Percentiles rank a stretch among this genome's conserved stretches.
Conservation (phyloP, 2,888 invertebrate genomes). For the Sminthurides aquaticus region DNA sequence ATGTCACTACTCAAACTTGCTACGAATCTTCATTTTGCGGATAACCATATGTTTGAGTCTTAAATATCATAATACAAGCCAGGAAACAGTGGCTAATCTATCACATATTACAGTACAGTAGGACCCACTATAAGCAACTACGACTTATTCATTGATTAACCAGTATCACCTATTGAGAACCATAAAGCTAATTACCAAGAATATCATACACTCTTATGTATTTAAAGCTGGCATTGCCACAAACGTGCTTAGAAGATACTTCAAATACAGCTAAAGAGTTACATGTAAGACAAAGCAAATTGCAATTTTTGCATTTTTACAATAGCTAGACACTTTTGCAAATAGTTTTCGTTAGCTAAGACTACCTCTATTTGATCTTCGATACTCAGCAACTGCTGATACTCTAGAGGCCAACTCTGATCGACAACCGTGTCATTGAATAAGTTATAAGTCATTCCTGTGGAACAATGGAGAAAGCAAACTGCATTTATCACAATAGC, state of each 20-base stretch:
- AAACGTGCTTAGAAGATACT: too few relatives aligned
- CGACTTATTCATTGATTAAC: too few relatives aligned
- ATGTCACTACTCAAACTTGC: too few relatives aligned
- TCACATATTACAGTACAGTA: too few relatives aligned
- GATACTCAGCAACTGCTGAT: constrained; percentile 8
- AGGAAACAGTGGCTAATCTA: not conserved
- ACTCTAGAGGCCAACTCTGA: constrained; percentile 11
- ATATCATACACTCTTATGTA: too few relatives aligned
- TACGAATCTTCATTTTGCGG: too few relatives aligned
- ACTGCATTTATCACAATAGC: not conserved
- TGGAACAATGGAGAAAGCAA: not conserved
- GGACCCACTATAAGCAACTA: too few relatives aligned
- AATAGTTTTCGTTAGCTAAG: constrained; percentile 14
- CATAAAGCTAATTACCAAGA: too few relatives aligned
- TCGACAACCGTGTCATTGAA: not conserved
- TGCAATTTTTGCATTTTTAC: constrained; percentile 4
- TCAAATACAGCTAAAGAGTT: too few relatives aligned
- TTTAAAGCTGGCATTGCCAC: too few relatives aligned
- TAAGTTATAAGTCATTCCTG: not conserved
- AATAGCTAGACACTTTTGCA: constrained; percentile 6
- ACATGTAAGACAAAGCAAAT: too few relatives aligned
- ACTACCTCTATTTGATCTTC: constrained; percentile 20
- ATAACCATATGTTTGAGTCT: not conserved
- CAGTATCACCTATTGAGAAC: too few relatives aligned
- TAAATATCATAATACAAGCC: constrained; percentile 4